Percentiles rank a stretch among this genome's conserved stretches.
These are phyloP conservation scores for Clostera curtula DNA, from an alignment of 2,888 invertebrate genomes.

Conservation along the genomic window DNA sequence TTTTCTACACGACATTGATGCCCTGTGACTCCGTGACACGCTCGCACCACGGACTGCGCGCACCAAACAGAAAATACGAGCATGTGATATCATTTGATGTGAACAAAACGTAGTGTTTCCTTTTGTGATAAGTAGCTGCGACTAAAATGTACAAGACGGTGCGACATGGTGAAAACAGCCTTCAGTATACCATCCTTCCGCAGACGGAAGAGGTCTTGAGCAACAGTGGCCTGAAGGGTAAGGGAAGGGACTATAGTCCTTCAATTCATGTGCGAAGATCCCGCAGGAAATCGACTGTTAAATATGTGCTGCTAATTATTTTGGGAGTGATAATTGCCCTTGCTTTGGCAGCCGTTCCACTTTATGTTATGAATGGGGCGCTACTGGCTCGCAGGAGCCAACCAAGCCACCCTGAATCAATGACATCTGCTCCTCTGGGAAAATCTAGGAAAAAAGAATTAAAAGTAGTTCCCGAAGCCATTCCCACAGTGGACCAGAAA, in stretches of 20 bases:
- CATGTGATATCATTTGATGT: conserved; percentile 53
- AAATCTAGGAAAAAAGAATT: conserved; percentile 60
- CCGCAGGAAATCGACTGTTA: conserved; percentile 47
- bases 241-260: conserved; percentile 68
- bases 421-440: conserved; percentile 38
- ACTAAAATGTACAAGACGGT: conserved; percentile 83
- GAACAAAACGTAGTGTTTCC: conserved; percentile 37
- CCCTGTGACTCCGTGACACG: conserved; percentile 30
- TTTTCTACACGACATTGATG: conserved; percentile 38
- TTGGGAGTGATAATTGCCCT: conserved; percentile 49
- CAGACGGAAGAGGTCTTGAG: conserved; percentile 80
- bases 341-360: conserved; percentile 46
- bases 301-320: conserved; percentile 52
- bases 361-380: conserved; percentile 52
- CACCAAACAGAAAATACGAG: conserved; percentile 39
- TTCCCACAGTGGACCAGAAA: conserved; percentile 37
- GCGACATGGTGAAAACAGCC: conserved; percentile 82
- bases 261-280: conserved; percentile 58
- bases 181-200: conserved; percentile 83
- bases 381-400: conserved; percentile 38
- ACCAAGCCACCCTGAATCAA: conserved; percentile 31
- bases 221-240: conserved; percentile 75
- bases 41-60: conserved; percentile 25
- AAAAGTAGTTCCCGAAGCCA: conserved; percentile 40
- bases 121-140: conserved; percentile 38